phyloP scores from a whole-genome alignment of 2,888 invertebrate genomes.

The Orchesellides sinensis region DNA sequence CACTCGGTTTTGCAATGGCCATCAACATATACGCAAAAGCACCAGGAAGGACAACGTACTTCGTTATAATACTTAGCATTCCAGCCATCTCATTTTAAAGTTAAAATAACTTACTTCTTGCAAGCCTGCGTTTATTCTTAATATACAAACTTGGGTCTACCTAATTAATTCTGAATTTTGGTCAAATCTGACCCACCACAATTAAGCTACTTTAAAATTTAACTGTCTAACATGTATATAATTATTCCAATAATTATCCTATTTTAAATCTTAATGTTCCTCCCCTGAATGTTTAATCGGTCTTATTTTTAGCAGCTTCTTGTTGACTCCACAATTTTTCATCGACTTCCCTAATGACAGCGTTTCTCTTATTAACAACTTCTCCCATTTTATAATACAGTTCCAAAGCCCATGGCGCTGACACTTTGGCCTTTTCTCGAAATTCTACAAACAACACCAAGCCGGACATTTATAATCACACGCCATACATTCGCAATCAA shows the following conservation, averaged over 20 bases:
- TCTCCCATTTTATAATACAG: conserved; percentile 72
- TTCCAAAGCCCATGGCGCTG: conserved; percentile 69
- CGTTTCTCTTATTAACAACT: conserved; percentile 46
- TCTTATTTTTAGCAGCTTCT: too few species aligned
- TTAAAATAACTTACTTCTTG: too few species aligned
- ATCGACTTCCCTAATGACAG: conserved; percentile 62
- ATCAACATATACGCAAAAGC: conserved; percentile 82
- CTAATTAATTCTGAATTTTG: too few species aligned
- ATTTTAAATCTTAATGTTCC: not conserved
- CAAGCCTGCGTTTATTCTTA: too few species aligned
- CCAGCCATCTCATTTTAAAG: conserved; percentile 16
- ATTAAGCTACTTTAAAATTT: too few species aligned
- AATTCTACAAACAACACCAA: conserved; percentile 58
- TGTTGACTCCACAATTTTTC: conserved; percentile 65
- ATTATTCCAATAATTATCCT: not conserved
- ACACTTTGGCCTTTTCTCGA: conserved; percentile 43
- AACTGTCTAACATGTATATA: too few species aligned
- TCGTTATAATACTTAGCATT: not conserved
- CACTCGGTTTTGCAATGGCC: conserved; percentile 80
- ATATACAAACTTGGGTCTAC: too few species aligned
- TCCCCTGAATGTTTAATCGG: not conserved
- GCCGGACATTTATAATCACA: too few species aligned
- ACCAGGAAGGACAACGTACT: conserved; percentile 81
- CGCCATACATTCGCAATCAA: too few species aligned
- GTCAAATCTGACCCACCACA: too few species aligned